Base-by-base conservation (phyloP, 2,113 vertebrate genomes). In the Hirundichthys speculiger region DNA sequence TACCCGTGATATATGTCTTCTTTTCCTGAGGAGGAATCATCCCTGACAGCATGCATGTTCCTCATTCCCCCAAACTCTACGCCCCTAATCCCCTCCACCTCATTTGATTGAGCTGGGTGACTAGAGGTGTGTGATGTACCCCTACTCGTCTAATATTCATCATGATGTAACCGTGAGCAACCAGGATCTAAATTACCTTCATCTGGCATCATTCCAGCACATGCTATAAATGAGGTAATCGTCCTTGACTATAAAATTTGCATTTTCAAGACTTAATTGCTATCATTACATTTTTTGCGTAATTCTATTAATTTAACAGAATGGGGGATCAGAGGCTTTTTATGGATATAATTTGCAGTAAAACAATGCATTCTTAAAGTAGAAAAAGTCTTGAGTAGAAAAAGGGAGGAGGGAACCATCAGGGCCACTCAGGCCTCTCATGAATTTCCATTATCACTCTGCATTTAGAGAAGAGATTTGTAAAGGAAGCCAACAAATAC, bases 181-280 rank as follows among this genome's bases (percentile, higher is more conserved):
- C 92, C 92, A 90, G 91, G 92, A 94, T 95, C 94, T 96, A 96
- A 98, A 98, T 99, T 98, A 97, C 96, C 95, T 96, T 95, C 93
- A 80, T 94, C 96, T 99, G 98, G 98, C 96, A 96, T 94, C 92
- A 94, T 94, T 98, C 98, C 98, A 98, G 88, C 90, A 93, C 93
- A 92, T 94, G 94, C 97, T 96, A 97, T 98, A 99, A 99, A 99
- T 99, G 97, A 98, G 95, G 95, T 99, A 99, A 99, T 99, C 96
- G 96, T 97, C 98, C 98, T 99, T 99, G 98, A 99, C 97, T 98
- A 98, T 98, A 99, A 98, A 98, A 99, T 99, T 98, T 94, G 96
- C 98, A 98, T 99, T 98, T 99, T 98, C 96, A 96, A 96, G 95
- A 98, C 96, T 98, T 99, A 99, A 99, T 99, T 99, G 98, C 95